Conservation (phyloP, 2,113 vertebrate genomes). For the Epinephelus moara region DNA sequence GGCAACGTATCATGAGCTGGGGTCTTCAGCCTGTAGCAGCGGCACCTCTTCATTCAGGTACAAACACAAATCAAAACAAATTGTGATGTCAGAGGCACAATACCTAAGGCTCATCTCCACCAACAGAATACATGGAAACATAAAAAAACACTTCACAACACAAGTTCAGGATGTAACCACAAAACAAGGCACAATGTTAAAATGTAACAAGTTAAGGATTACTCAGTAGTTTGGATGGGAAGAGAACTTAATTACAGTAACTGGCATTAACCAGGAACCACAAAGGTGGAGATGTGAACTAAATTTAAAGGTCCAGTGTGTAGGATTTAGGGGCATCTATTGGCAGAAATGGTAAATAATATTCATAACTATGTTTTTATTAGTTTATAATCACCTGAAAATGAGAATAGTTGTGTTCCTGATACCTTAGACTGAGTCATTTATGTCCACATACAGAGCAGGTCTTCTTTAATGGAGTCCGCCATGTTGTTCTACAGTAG, state of each 20-base stretch:
- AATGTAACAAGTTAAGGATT: neutral
- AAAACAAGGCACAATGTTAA: slow-evolving; percentile 60
- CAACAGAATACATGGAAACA: neutral
- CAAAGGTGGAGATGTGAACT: neutral
- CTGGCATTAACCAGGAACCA: neutral
- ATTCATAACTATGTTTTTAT: no score
- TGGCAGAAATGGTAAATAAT: no score
- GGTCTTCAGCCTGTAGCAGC: slow-evolving; percentile 5
- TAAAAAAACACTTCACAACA: neutral
- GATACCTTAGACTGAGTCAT: no score
- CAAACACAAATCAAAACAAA: neutral
- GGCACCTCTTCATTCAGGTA: slow-evolving; percentile 1
- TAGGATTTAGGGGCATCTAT: no score
- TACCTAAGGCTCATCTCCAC: neutral
- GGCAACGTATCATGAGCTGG: neutral
- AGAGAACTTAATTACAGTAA: neutral
- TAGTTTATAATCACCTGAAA: no score
- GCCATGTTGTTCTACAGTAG: no score
- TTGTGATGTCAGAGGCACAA: slow-evolving; percentile 35
- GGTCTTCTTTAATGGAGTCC: no score
- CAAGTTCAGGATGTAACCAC: neutral
- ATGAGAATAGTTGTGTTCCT: no score
- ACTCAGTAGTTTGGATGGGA: slow-evolving; percentile 12
- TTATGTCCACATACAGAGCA: no score
- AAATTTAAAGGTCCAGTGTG: neutral